These are phyloP conservation scores for Leuciscus waleckii DNA, from an alignment of 2,797 vertebrate genomes.

Conservation along the genomic window DNA sequence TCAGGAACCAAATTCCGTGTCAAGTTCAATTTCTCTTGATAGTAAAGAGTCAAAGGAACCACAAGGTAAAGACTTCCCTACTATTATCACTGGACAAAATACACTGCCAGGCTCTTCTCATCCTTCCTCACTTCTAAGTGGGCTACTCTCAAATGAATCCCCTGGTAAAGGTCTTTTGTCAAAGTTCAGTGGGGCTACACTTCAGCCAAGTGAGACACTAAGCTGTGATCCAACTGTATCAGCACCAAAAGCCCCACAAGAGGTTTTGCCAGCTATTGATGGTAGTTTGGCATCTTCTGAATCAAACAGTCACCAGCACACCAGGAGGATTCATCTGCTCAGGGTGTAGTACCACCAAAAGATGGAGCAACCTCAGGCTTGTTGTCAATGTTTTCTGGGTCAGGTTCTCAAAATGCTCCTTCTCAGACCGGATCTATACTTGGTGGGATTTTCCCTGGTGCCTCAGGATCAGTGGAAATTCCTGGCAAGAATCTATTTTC, in stretches of 20 bases:
- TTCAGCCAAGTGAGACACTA: slow-evolving; percentile 43
- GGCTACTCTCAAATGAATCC: slow-evolving; percentile 53
- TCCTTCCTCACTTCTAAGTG: slow-evolving; percentile 52
- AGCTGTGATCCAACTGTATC: slow-evolving; percentile 30
- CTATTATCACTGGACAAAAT: slow-evolving; percentile 44
- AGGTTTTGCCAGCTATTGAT: slow-evolving; percentile 16
- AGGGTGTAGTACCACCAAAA: slow-evolving; percentile 47
- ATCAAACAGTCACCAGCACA: slow-evolving; percentile 10
- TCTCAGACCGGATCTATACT: slow-evolving; percentile 70
- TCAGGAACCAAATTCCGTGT: slow-evolving; percentile 41
- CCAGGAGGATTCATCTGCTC: slow-evolving; percentile 26
- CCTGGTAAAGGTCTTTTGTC: slow-evolving; percentile 49
- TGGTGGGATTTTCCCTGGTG: slow-evolving; percentile 69
- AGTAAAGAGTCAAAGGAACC: slow-evolving; percentile 52
- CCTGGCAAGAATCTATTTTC: slow-evolving; percentile 72
- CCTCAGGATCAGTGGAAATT: slow-evolving; percentile 64
- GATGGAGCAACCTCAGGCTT: slow-evolving; percentile 48
- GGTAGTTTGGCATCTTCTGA: background rate
- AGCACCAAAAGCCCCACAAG: slow-evolving; percentile 13
- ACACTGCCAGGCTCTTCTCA: slow-evolving; percentile 59
- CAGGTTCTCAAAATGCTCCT: slow-evolving; percentile 62
- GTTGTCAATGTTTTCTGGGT: slow-evolving; percentile 58
- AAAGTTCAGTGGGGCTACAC: slow-evolving; percentile 10
- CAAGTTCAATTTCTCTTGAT: slow-evolving; percentile 38
- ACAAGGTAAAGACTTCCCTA: slow-evolving; percentile 59